Percentiles rank a stretch among this genome's conserved stretches.
These are phyloP conservation scores for Conus canariensis DNA, from an alignment of 2,888 invertebrate genomes.

Conservation along the genomic window DNA sequence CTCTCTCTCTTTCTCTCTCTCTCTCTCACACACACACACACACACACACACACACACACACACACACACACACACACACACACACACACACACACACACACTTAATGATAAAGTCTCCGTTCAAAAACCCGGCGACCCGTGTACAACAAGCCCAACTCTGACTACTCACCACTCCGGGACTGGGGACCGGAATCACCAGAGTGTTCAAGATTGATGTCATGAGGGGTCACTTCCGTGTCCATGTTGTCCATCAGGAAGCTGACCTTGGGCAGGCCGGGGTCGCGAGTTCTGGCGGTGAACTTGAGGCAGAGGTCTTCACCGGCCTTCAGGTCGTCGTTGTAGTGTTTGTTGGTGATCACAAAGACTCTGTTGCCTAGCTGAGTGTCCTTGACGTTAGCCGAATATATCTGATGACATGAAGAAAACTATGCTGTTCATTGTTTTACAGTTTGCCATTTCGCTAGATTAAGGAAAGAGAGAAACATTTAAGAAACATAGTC, in stretches of 20 bases:
- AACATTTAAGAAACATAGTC: too few relatives aligned
- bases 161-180: neutral
- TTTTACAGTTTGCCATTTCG: too few relatives aligned
- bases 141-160: neutral
- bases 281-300: constrained; percentile 23
- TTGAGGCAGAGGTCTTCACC: constrained; percentile 27
- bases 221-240: too few relatives aligned
- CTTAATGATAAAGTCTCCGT: too few relatives aligned
- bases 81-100: too few relatives aligned
- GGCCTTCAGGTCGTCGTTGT: constrained; percentile 3
- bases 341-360: constrained; percentile 5
- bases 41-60: neutral
- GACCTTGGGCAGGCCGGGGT: neutral
- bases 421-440: too few relatives aligned
- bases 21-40: too few relatives aligned
- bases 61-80: too few relatives aligned
- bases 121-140: too few relatives aligned
- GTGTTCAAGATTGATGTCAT: too few relatives aligned
- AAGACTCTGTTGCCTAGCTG: neutral
- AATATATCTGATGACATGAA: constrained; percentile 4
- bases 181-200: neutral
- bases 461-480: too few relatives aligned
- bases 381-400: neutral
- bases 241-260: neutral
- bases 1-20: neutral